Conservation (phyloP, 1,140 invertebrate species). For the Aleiodes sp. region DNA sequence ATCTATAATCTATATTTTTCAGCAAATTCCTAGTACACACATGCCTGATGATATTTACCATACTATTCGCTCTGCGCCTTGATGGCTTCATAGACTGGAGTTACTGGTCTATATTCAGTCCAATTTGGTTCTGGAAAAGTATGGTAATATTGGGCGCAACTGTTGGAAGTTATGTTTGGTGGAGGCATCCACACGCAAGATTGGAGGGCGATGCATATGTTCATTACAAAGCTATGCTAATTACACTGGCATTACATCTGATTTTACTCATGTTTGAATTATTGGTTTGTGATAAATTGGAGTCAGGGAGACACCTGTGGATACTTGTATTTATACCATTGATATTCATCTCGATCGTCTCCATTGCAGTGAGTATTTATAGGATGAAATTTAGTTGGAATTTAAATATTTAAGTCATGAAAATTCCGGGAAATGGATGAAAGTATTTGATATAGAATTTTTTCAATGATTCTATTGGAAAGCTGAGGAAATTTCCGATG, state of each 20-base stretch:
- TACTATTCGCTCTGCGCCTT: slow-evolving; percentile 87
- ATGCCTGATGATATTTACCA: slow-evolving; percentile 90
- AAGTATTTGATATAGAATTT: no score
- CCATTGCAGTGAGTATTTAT: slow-evolving; percentile 78
- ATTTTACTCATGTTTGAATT: slow-evolving; percentile 97
- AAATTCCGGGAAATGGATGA: no score
- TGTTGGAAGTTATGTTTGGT: slow-evolving; percentile 94
- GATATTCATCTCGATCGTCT: slow-evolving; percentile 95
- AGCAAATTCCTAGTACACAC: slow-evolving; percentile 97
- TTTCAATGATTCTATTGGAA: no score
- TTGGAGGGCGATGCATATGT: slow-evolving; percentile 94
- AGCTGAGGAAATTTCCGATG: no score
- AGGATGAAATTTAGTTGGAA: no score
- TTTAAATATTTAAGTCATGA: background rate
- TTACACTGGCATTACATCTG: slow-evolving; percentile 91
- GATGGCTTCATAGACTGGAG: slow-evolving; percentile 91
- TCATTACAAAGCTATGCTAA: slow-evolving; percentile 97
- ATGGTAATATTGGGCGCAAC: slow-evolving; percentile 89
- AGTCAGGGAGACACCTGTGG: slow-evolving; percentile 90
- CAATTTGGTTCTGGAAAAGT: slow-evolving; percentile 97
- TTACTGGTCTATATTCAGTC: slow-evolving; percentile 93
- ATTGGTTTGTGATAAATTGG: slow-evolving; percentile 93
- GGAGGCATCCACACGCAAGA: slow-evolving; percentile 88
- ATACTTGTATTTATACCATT: slow-evolving; percentile 96
- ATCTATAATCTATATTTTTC: slow-evolving; percentile 60